A percentile compares a stretch with the other conserved stretches of the same genome.
Conservation (phyloP, 2,113 vertebrate genomes). For the Alosa alosa region DNA sequence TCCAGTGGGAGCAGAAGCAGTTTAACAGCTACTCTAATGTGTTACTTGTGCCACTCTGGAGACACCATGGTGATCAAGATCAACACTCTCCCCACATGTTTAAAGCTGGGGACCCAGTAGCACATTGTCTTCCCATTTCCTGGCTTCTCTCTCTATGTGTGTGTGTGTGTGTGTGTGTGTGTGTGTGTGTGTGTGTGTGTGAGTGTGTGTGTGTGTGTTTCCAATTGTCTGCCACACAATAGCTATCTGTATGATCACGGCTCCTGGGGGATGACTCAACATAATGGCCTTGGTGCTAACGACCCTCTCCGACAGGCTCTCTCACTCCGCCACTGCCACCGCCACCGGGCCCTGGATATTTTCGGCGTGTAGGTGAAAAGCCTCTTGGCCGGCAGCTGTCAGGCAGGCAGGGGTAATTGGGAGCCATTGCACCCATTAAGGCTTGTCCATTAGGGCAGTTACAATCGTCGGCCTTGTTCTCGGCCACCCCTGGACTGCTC, state of each 20-base stretch:
- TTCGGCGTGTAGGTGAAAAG: constrained; percentile 25
- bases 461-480: constrained; percentile 66
- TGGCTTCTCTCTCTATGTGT: neutral
- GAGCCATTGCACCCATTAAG: constrained; percentile 69
- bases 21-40: neutral
- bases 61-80: neutral
- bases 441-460: constrained; percentile 67
- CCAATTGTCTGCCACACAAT: constrained; percentile 54
- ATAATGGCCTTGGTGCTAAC: constrained; percentile 53
- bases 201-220: constrained; percentile 22
- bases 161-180: neutral
- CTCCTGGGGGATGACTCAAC: constrained; percentile 47
- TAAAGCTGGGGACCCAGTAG: neutral
- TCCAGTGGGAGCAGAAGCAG: neutral
- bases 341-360: constrained; percentile 38
- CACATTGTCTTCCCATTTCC: neutral
- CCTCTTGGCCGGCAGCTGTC: constrained; percentile 63
- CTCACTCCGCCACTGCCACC: neutral
- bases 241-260: constrained; percentile 47
- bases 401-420: constrained; percentile 67
- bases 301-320: constrained; percentile 52
- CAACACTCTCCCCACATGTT: neutral
- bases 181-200: neutral
- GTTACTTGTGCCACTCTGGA: neutral
- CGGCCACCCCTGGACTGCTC: constrained; percentile 49